Evolutionary conservation across 2,888 invertebrate genomes (phyloP).

Genomic region (Dyspetes luteomarginatus): DNA sequence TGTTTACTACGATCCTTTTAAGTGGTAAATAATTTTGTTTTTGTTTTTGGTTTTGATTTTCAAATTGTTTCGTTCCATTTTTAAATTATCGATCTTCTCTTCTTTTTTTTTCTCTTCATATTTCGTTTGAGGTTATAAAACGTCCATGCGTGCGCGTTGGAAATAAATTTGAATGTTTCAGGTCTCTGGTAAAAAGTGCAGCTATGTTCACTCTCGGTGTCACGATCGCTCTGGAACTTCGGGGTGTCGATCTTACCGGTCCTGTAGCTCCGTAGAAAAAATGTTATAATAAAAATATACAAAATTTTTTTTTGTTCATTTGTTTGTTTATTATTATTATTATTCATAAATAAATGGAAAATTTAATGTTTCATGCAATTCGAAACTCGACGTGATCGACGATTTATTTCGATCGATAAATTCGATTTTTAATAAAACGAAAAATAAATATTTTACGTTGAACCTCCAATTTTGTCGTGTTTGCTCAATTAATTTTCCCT

Average conservation of each 20-base stretch:
- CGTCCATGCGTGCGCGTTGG: conserved; percentile 45
- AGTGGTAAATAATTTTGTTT: conserved; percentile 86
- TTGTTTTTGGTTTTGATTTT: no score
- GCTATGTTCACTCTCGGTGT: conserved; percentile 91
- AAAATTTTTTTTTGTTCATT: neutral
- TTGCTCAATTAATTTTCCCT: no score
- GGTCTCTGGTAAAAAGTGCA: conserved; percentile 92
- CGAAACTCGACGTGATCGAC: no score
- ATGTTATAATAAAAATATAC: neutral
- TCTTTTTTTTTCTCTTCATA: conserved; percentile 32
- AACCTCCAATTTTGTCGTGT: no score
- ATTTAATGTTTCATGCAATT: no score
- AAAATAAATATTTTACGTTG: no score
- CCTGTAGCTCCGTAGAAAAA: conserved; percentile 78
- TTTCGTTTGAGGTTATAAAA: conserved; percentile 29
- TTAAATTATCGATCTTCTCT: no score
- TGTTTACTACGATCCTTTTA: conserved; percentile 90
- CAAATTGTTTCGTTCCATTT: no score
- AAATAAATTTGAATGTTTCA: conserved; percentile 82
- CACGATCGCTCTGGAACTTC: conserved; percentile 90
- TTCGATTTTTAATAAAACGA: no score
- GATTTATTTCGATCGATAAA: no score
- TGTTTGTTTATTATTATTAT: no score
- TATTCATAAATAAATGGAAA: no score
- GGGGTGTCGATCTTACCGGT: conserved; percentile 90